Base-by-base conservation (phyloP, 2,888 invertebrate species). In the Thelaira solivaga region DNA sequence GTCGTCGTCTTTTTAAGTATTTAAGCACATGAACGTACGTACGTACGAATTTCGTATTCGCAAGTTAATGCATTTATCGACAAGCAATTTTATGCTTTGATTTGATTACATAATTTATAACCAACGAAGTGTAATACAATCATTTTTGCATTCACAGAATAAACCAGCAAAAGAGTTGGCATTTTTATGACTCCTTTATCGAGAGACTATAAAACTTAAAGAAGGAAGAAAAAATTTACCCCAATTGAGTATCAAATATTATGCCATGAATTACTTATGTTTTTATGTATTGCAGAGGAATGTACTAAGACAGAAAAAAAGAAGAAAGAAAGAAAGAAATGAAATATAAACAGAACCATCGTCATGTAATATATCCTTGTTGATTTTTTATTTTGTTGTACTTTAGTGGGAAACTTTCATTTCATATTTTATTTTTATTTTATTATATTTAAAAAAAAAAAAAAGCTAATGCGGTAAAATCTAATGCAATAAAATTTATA, bases 41-140 rank as follows among this genome's bases (percentile, higher is more conserved):
- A 8, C 4, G 20, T 22, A 13, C 4, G n/a, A 16, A 41, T n/a
- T 16, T 45, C 4, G n/a, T 20, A 7, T 72, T 64, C 36, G 20
- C 26, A 45, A 55, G 29, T 47, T 55, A 55, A 55, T 39, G 45
- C 59, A 43, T 68, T 53, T 39, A 69, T 74, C 65, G 53, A 65
- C 65, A 61, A 61, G 39, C 61, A 75, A 69, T 78, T 74, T 64
- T 61, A 55, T 71, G 74, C 71, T 78, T 69, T 78, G 69, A 69
- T 78, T 74, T 78, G 74, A 78, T 78, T 78, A 65, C 69, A 78
- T 67, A 74, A 78, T 74, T 78, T 78, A 74, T 61, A 74, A 64
- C 61, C 74, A 69, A 53, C 59, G 41, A 62, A 78, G 65, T 69
- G 65, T 65, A 65, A 65, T 26, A 65, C 67, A 71, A 74, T 71